These are phyloP conservation scores for Orius laevigatus DNA, from an alignment of 1,140 invertebrate genomes.

Conservation along the genomic window DNA sequence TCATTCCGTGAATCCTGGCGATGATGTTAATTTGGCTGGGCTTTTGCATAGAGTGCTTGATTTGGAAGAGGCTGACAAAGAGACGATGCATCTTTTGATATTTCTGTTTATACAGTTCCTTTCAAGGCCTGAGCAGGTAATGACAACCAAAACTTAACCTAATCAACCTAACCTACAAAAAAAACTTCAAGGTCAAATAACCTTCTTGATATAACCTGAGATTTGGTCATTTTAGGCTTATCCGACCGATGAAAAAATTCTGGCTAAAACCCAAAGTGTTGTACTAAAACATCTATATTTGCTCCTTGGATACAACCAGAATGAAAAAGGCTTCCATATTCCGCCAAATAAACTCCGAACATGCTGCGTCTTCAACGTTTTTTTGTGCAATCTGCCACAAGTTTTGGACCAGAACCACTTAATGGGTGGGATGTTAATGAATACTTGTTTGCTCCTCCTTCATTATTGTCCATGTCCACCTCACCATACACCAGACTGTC, in stretches of 20 bases:
- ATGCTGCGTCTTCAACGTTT: constrained; percentile 90
- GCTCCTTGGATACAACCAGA: constrained; percentile 81
- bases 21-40: constrained; percentile 47
- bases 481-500: constrained; percentile 32
- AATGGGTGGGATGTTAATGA: constrained; percentile 72
- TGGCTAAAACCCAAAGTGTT: constrained; percentile 62
- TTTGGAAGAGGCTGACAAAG: constrained; percentile 83
- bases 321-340: constrained; percentile 77
- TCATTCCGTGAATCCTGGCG: constrained; percentile 60
- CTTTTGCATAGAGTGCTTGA: constrained; percentile 71
- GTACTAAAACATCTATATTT: constrained; percentile 86
- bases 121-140: constrained; percentile 55
- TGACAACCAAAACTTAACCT: neutral
- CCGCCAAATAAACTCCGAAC: constrained; percentile 70
- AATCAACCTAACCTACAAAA: neutral
- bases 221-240: constrained; percentile 55
- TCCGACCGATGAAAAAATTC: constrained; percentile 68
- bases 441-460: constrained; percentile 68
- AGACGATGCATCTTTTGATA: constrained; percentile 89
- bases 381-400: constrained; percentile 81
- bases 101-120: constrained; percentile 92
- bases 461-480: constrained; percentile 74
- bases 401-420: constrained; percentile 86
- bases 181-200: no score
- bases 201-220: no score